A percentile compares a stretch with the other conserved stretches of the same genome.
phyloP scores from a whole-genome alignment of 2,888 invertebrate genomes.

The Torymus auratus region DNA sequence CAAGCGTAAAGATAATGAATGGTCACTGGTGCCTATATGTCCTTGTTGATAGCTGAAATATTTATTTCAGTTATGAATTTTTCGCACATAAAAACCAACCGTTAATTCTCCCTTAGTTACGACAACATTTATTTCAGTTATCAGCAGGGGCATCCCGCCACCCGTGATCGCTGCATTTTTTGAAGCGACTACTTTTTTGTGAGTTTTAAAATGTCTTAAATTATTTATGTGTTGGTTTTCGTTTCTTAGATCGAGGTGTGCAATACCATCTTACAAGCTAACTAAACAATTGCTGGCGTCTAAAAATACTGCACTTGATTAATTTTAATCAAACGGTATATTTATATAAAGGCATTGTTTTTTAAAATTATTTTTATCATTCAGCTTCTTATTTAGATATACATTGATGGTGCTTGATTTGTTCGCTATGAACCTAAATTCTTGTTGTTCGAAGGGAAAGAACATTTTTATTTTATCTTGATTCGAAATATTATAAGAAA shows the following conservation, averaged over 20 bases:
- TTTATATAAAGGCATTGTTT: no score
- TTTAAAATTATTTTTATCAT: no score
- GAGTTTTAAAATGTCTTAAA: constrained; percentile 50
- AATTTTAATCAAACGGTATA: no score
- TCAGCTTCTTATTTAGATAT: no score
- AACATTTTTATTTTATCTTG: no score
- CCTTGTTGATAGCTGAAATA: constrained; percentile 40
- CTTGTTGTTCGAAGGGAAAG: no score
- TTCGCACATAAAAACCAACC: constrained; percentile 24
- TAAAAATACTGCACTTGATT: no score
- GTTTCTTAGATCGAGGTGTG: constrained; percentile 15
- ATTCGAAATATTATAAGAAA: no score
- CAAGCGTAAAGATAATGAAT: constrained; percentile 13
- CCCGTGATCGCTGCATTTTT: constrained; percentile 55
- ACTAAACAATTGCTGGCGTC: background rate
- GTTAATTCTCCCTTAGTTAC: constrained; percentile 34
- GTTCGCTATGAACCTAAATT: no score
- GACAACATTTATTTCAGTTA: constrained; percentile 52
- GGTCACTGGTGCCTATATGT: constrained; percentile 18
- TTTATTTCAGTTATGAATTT: constrained; percentile 35
- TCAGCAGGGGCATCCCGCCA: constrained; percentile 55
- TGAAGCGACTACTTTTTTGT: constrained; percentile 55
- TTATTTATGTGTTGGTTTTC: constrained; percentile 18
- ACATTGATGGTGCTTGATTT: no score
- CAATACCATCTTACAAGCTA: background rate